Conservation (phyloP, 2,113 vertebrate species). For the Nothoprocta perdicaria region DNA sequence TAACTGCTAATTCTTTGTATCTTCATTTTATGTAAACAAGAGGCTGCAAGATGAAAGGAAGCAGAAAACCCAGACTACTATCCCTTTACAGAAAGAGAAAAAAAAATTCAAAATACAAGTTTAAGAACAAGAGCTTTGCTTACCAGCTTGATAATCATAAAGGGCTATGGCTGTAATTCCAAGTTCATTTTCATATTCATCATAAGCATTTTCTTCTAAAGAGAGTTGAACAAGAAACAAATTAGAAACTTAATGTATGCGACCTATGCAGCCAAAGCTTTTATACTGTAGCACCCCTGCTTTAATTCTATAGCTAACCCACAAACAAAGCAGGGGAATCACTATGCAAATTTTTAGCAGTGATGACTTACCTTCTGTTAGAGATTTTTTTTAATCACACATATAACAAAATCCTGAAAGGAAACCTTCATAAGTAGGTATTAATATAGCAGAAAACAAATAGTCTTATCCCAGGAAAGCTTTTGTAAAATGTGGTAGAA, state of each 20-base stretch:
- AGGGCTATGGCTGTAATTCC: constrained; percentile 94
- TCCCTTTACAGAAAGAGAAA: not conserved
- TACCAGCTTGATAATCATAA: constrained; percentile 98
- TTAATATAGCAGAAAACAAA: fast-evolving
- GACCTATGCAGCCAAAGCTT: not conserved
- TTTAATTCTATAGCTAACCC: not conserved
- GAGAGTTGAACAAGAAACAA: not conserved
- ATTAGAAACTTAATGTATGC: not conserved
- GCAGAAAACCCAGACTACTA: not conserved
- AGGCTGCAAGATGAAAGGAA: not conserved
- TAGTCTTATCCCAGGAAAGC: not conserved
- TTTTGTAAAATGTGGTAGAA: not conserved
- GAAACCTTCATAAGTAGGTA: not conserved
- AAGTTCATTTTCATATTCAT: constrained; percentile 86
- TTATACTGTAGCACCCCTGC: not conserved
- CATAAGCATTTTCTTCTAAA: constrained; percentile 82
- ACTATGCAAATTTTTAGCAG: not conserved
- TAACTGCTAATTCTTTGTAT: not conserved
- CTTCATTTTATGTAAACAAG: not conserved
- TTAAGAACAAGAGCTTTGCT: constrained; percentile 45
- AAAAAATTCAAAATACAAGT: not conserved
- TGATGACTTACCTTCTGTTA: not conserved
- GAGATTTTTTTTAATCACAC: not conserved
- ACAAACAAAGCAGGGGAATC: not conserved
- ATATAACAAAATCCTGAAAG: not conserved